A percentile compares a stretch with the other conserved stretches of the same genome.
Conservation (phyloP, 2,888 invertebrate species). For the Miltochrista miniata region DNA sequence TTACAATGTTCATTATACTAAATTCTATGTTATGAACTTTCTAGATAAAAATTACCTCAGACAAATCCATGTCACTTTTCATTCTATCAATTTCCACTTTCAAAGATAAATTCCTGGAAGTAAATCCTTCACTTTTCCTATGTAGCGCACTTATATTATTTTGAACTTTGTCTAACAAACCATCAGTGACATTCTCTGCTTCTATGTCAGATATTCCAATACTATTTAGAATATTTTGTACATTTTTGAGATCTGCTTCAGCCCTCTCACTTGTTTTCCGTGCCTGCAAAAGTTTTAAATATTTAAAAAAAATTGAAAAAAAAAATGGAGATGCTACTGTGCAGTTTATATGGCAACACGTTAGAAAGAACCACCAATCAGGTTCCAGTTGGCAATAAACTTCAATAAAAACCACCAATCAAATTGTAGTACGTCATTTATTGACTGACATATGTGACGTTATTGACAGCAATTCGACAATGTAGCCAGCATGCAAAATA, state of each 20-base stretch:
- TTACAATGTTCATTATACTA: too few species aligned
- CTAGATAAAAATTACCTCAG: slow-evolving; percentile 50
- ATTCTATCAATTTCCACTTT: slow-evolving; percentile 71
- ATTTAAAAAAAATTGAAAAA: too few species aligned
- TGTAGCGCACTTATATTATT: slow-evolving; percentile 59
- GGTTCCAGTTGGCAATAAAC: too few species aligned
- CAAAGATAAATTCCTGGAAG: slow-evolving; percentile 63
- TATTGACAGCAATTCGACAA: too few species aligned
- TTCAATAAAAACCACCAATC: too few species aligned
- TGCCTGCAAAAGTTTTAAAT: slow-evolving; percentile 49
- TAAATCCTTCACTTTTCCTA: slow-evolving; percentile 68
- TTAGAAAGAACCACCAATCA: too few species aligned
- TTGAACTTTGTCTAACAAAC: slow-evolving; percentile 64
- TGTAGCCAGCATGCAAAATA: too few species aligned
- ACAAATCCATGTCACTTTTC: slow-evolving; percentile 44
- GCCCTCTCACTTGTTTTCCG: slow-evolving; percentile 65
- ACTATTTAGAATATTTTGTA: slow-evolving; percentile 61
- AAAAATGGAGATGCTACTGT: too few species aligned
- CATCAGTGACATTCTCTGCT: slow-evolving; percentile 45
- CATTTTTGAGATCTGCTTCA: slow-evolving; percentile 77
- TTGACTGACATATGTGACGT: too few species aligned
- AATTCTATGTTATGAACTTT: too few species aligned
- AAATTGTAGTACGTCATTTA: too few species aligned
- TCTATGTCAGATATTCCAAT: slow-evolving; percentile 63
- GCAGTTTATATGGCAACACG: too few species aligned